Base-by-base conservation (phyloP, 2,888 invertebrate species). In the Agrotis segetum region DNA sequence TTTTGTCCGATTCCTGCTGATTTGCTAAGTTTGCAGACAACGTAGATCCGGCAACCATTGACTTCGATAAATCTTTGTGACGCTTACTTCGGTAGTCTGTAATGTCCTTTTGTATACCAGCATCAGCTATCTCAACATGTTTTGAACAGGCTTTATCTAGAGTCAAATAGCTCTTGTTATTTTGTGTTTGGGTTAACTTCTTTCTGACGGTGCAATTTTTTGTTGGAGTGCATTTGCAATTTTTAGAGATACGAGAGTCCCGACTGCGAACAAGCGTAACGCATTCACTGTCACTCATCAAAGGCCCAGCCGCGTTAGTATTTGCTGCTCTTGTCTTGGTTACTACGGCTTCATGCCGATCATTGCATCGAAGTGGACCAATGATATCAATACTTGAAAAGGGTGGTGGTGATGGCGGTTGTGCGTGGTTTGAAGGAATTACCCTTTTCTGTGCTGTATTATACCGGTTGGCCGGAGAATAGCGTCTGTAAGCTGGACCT, bases 141-240 rank as follows among this genome's bases (percentile, higher is more conserved):
- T 85, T 81, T 4, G 87, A 76, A 67, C 92, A 93, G 52, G 92
- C 92, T 86, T 92, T 94, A 67, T 95, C 92, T 7, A 74, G 71
- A 44, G 77, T 66, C 3, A 69, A 68, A 65, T 68, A 81, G 49
- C 74, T 77, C 40, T 73, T 86, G 17, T 52, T 83, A 16, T 68
- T 65, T 9, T 79, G 61, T 14, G 91, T 91, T 79, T 92, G 92
- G 58, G 88, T 87, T 67, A 85, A 82, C 74, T 92, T 92, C 4
- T 81, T 69, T 16, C 68, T 87, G 5, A 47, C 56, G 82, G 84
- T 87, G 49, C 56, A 65, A 56, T 47, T 64, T 29, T 71, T 81
- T 73, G 80, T 87, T 14, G 74, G 71, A 9, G 69, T 63, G 74
- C 87, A 88, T 83, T 87, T 91, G 74, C 92, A 92, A 60, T 52